Evolutionary conservation across 2,797 vertebrate species (phyloP), one percentile per base, ranked within the genome.

Genomic region (Pangasius larnaudii): DNA sequence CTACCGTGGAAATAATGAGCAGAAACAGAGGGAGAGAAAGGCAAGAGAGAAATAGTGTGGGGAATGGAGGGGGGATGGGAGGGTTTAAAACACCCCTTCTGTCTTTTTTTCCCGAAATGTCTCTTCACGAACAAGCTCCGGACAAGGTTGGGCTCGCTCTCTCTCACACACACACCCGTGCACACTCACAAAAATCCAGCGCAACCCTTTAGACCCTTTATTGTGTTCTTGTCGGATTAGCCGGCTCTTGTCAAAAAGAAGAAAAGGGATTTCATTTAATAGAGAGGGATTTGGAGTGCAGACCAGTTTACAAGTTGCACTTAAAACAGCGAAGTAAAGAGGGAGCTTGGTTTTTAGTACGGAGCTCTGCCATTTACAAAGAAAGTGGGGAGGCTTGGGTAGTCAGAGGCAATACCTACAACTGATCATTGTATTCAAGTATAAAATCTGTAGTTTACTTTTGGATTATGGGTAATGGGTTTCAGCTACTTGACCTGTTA

Each of bases 261-360:
- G 59, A 92, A 89, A 87, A 89, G 85, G 79, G 88, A 92, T 91
- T 86, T 87, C 42, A 71, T 65, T 88, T 92, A 89, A 93, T 91
- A 93, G 91, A 90, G 93, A 91, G 89, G 91, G 93, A 92, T 93
- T 92, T 93, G 75, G 85, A 91, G 92, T 92, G 94, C 93, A 94
- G 94, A 92, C 88, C 89, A 92, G 94, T 95, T 93, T 95, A 96
- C 93, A 95, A 94, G 93, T 94, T 95, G 94, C 93, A 87, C 92
- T 95, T 93, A 94, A 93, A 94, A 93, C 93, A 90, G 92, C 86
- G 82, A 72, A 78, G 85, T 85, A 90, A 89, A 89, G 51, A 88
- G 82, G 84, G 77, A 61, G 81, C 75, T 88, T 87, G 86, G 67
- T 86, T 80, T 89, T 85, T 78, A 85, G 87, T 53, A 58, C 46